These are phyloP conservation scores for Drosophila meridiana DNA, from an alignment of 2,888 invertebrate genomes.

Conservation along the genomic window DNA sequence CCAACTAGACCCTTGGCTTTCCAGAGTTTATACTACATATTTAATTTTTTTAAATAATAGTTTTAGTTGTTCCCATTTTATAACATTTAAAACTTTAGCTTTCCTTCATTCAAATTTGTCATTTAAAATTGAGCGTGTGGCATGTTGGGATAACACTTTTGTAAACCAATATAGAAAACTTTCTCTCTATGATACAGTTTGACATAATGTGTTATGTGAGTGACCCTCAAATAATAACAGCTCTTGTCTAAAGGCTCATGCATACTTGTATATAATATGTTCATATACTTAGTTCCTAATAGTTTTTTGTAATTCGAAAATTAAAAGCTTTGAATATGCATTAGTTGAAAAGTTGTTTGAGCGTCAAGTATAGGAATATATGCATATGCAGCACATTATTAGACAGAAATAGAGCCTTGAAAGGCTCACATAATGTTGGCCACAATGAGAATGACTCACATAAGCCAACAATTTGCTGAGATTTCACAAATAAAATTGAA, in stretches of 20 bases:
- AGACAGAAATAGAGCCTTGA: neutral
- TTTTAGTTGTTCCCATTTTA: neutral
- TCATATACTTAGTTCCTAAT: neutral
- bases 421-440: neutral
- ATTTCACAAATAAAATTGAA: neutral
- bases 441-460: constrained; percentile 4
- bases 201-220: constrained; percentile 21
- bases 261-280: too few relatives aligned
- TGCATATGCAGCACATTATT: too few relatives aligned
- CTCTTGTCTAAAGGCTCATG: too few relatives aligned
- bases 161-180: neutral
- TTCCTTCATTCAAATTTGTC: constrained; percentile 12
- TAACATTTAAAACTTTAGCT: neutral
- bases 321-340: constrained; percentile 1
- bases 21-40: neutral
- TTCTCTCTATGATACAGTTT: constrained; percentile 8
- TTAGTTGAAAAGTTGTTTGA: neutral
- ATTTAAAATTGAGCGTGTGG: constrained; percentile 6
- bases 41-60: neutral
- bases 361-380: neutral
- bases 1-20: neutral
- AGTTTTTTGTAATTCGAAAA: neutral
- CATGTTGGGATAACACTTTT: neutral
- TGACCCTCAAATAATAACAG: constrained; percentile 1
- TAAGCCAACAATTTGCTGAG: neutral